Base-by-base conservation (phyloP, 92 coral and sea anemone genomes). In the Pocillopora meandrina region DNA sequence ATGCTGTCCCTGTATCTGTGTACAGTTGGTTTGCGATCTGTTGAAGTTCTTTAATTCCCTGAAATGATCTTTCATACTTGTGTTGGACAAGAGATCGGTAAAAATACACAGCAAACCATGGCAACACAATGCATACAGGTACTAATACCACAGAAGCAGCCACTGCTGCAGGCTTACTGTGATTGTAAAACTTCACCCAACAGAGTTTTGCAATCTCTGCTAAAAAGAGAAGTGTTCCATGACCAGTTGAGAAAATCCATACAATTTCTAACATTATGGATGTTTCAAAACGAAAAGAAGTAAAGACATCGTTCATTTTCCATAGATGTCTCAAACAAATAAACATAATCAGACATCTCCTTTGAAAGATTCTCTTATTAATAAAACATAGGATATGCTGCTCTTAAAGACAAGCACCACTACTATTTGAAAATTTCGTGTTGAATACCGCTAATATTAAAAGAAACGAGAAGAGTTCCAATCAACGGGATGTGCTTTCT, bases 221-320 rank as follows among this genome's bases (percentile, higher is more conserved):
- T 52, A 96, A 86, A 71, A 96, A 96, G 7, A 96, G 88, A 67
- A 96, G 88, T 4, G 99, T 96, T 10, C 99, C 99, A 62, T 92
- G 95, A n/a, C 99, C 99, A 3, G 99, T 96, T 0, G 99, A 96
- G 83, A 96, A 96, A n/a, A 96, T 85, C 99, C 99, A 95, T 4
- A 98, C 99, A 21, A 85, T 85, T 81, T 96, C 98, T 26, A 26
- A 26, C 31, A 26, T 26, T 26, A 26, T 26, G 14, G 14, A 57
- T n/a, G 63, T 36, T 26, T 26, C 31, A 26, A 26, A 26, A 26
- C 31, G 31, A 26, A 26, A 11, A 65, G 10, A 65, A 21, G 23
- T 12, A 17, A 67, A 67, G 34, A 31, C 72, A 34, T 23, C 42
- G 13, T 1, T 23, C 33, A 33, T 7, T 31, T 68, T 65, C 14